These are phyloP conservation scores for Cyprinodon tularosa DNA, from an alignment of 2,113 vertebrate genomes.

Conservation along the genomic window DNA sequence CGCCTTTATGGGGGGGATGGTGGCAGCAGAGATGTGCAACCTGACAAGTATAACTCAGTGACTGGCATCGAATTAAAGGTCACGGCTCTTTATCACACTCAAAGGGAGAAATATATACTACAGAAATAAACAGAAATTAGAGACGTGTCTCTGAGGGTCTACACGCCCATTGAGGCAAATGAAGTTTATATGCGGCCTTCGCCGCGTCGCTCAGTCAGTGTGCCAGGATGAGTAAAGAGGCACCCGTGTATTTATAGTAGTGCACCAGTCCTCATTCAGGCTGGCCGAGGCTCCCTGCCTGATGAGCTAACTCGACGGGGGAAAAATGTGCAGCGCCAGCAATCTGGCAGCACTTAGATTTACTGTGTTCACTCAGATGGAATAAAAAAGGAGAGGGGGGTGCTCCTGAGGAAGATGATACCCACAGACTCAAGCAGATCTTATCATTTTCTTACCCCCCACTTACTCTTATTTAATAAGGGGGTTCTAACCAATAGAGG, in stretches of 20 bases:
- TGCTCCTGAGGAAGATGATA: constrained; percentile 42
- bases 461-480: constrained; percentile 45
- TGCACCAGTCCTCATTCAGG: constrained; percentile 39
- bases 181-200: constrained; percentile 27
- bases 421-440: constrained; percentile 56
- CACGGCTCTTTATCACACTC: constrained; percentile 52
- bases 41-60: constrained; percentile 68
- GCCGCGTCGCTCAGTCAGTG: constrained; percentile 61
- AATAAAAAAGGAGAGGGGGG: constrained; percentile 65
- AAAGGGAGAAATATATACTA: constrained; percentile 35
- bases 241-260: constrained; percentile 58
- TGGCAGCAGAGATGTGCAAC: constrained; percentile 52
- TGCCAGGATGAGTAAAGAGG: constrained; percentile 52
- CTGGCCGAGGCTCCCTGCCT: constrained; percentile 45
- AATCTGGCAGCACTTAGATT: constrained; percentile 74
- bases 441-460: constrained; percentile 12
- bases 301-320: constrained; percentile 46
- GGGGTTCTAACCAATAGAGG: neutral
- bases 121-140: constrained; percentile 55
- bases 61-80: constrained; percentile 63
- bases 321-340: constrained; percentile 72
- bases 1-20: constrained; percentile 74
- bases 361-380: constrained; percentile 76
- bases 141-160: constrained; percentile 17
- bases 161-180: constrained; percentile 12